phyloP scores from a whole-genome alignment of 37 sponge, comb jelly and placozoan genomes.

The Lycopodina hypogea region DNA sequence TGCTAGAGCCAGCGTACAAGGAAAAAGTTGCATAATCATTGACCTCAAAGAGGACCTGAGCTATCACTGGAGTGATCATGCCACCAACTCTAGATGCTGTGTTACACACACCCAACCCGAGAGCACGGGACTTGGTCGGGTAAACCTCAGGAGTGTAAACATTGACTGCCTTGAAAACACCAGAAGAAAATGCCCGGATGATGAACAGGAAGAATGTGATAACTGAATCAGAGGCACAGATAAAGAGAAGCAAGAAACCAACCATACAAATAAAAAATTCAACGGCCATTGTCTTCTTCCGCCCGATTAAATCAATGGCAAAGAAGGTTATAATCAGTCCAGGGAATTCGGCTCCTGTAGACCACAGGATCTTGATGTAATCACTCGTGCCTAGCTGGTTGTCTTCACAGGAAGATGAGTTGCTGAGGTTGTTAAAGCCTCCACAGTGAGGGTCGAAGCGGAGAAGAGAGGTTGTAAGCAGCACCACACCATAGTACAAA shows the following conservation, averaged over 20 bases:
- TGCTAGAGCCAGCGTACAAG: conserved; percentile 37
- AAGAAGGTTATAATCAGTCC: conserved; percentile 68
- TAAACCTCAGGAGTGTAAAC: conserved; percentile 87
- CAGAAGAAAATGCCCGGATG: conserved; percentile 60
- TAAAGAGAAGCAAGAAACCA: conserved; percentile 63
- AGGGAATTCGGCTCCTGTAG: conserved; percentile 79
- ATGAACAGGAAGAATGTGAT: conserved; percentile 66
- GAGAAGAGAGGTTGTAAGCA: conserved; percentile 63
- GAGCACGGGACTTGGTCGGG: conserved; percentile 66
- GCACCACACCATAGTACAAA: conserved; percentile 65
- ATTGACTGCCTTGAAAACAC: conserved; percentile 75
- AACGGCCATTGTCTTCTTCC: conserved; percentile 74
- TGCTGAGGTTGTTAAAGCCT: neutral
- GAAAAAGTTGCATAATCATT: conserved; percentile 43
- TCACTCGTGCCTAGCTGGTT: conserved; percentile 18
- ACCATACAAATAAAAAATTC: conserved; percentile 48
- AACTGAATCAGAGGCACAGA: conserved; percentile 54
- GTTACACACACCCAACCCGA: conserved; percentile 50
- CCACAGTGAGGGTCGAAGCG: conserved; percentile 63
- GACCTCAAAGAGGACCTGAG: conserved; percentile 53
- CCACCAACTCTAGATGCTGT: conserved; percentile 71
- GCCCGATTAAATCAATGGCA: conserved; percentile 64
- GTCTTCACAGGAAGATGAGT: neutral
- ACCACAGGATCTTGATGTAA: conserved; percentile 69
- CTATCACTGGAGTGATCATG: conserved; percentile 61